Evolutionary conservation across 2,888 invertebrate genomes (phyloP).

Genomic region (Neoascia interrupta): DNA sequence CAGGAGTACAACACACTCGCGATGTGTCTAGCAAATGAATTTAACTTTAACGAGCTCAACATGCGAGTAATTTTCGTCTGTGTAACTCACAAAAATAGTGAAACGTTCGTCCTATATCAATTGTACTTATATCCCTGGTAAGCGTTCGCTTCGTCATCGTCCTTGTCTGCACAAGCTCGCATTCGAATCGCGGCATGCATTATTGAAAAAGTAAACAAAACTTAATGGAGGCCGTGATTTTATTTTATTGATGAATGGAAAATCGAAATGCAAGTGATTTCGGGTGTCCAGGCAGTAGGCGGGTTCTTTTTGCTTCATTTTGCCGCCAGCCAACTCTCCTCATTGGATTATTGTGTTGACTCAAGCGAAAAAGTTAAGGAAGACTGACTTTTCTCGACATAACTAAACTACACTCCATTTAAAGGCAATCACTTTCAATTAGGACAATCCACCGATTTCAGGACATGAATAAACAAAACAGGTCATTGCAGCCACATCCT

Average conservation of each 20-base stretch:
- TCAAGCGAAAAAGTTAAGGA: neutral
- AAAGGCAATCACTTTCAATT: slow-evolving; percentile 53
- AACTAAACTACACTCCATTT: neutral
- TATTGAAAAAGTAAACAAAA: slow-evolving; percentile 67
- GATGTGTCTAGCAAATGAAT: slow-evolving; percentile 27
- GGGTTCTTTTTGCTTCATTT: neutral
- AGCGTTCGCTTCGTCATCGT: neutral
- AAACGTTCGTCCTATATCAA: slow-evolving; percentile 44
- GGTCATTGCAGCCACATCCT: neutral
- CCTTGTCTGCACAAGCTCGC: slow-evolving; percentile 1
- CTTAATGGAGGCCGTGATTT: slow-evolving; percentile 63
- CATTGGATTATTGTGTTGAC: slow-evolving; percentile 33
- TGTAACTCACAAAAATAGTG: slow-evolving; percentile 35
- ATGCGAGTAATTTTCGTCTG: slow-evolving; percentile 55
- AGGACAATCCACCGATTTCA: slow-evolving; percentile 50
- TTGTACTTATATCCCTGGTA: slow-evolving; percentile 2
- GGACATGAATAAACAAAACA: slow-evolving; percentile 44
- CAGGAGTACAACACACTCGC: neutral
- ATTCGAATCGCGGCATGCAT: slow-evolving; percentile 45
- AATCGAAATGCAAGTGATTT: slow-evolving; percentile 36
- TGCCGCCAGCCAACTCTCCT: neutral
- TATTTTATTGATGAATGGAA: slow-evolving; percentile 65
- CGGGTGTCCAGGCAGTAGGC: neutral
- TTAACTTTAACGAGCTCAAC: slow-evolving; percentile 57
- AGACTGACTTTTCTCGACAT: neutral